These are phyloP conservation scores for Gadus chalcogrammus DNA, from an alignment of 2,113 vertebrate species.

Conservation along the genomic window DNA sequence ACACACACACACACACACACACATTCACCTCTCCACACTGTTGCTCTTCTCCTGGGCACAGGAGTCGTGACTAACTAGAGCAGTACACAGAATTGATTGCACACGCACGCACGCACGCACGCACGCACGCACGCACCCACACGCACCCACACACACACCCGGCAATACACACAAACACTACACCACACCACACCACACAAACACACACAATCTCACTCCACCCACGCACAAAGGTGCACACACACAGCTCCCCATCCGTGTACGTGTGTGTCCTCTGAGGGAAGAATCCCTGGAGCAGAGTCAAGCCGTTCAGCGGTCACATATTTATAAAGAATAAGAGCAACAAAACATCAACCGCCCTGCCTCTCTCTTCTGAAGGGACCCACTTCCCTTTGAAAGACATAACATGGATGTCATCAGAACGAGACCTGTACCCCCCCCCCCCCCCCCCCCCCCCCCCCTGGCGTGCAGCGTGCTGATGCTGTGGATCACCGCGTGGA, in stretches of 20 bases:
- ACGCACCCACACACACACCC: not conserved
- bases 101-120: not conserved
- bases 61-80: conserved; percentile 68
- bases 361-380: no score
- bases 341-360: no score
- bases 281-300: conserved; percentile 20
- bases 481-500: no score
- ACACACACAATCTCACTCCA: not conserved
- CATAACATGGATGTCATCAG: no score
- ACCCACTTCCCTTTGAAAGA: no score
- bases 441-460: no score
- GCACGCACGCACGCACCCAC: not conserved
- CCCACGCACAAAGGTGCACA: not conserved
- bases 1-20: no score
- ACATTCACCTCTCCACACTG: conserved; percentile 35
- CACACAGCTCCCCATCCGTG: conserved; percentile 14
- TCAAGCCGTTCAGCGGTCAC: not conserved
- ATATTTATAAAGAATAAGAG: no score
- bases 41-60: conserved; percentile 65
- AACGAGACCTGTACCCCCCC: no score
- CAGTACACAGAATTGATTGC: conserved; percentile 11
- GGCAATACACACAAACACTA: not conserved
- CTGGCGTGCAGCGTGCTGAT: no score
- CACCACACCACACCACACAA: not conserved
- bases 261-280: conserved; percentile 25